These are phyloP conservation scores for Uropetala carovei DNA, from an alignment of 2,888 invertebrate genomes.

Conservation along the genomic window DNA sequence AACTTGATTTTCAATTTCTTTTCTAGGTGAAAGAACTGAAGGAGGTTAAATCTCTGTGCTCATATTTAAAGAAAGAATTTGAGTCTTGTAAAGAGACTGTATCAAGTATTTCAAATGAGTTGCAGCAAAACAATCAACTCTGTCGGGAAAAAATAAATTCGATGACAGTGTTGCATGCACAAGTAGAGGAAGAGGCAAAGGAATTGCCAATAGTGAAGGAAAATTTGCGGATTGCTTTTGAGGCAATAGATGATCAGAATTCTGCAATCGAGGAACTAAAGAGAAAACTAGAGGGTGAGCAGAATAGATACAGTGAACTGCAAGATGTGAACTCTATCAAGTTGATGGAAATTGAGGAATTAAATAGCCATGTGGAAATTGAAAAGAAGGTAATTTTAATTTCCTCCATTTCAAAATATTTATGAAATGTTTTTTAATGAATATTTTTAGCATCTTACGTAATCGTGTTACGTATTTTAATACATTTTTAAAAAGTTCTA, in stretches of 20 bases:
- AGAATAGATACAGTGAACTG: slow-evolving; percentile 5
- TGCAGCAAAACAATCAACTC: neutral
- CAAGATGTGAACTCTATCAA: slow-evolving; percentile 16
- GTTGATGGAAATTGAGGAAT: slow-evolving; percentile 31
- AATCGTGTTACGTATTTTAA: neutral
- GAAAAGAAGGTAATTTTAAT: slow-evolving; percentile 31
- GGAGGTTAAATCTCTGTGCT: neutral
- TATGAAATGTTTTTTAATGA: no score
- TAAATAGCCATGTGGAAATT: neutral
- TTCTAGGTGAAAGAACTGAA: neutral
- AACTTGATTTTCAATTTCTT: neutral
- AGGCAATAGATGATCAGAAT: neutral
- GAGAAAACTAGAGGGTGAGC: neutral
- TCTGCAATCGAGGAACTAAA: slow-evolving; percentile 13
- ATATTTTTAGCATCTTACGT: neutral
- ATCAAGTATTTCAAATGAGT: neutral
- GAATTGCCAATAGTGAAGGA: neutral
- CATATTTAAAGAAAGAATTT: neutral
- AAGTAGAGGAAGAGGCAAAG: slow-evolving; percentile 25
- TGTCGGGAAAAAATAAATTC: slow-evolving; percentile 7
- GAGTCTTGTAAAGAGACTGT: slow-evolving; percentile 19
- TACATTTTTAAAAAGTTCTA: neutral
- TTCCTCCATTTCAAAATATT: no score
- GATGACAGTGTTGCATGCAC: neutral
- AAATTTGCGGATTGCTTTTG: neutral